Evolutionary conservation across 92 coral and sea anemone species (phyloP).

Genomic region (Parazoanthus swiftii): DNA sequence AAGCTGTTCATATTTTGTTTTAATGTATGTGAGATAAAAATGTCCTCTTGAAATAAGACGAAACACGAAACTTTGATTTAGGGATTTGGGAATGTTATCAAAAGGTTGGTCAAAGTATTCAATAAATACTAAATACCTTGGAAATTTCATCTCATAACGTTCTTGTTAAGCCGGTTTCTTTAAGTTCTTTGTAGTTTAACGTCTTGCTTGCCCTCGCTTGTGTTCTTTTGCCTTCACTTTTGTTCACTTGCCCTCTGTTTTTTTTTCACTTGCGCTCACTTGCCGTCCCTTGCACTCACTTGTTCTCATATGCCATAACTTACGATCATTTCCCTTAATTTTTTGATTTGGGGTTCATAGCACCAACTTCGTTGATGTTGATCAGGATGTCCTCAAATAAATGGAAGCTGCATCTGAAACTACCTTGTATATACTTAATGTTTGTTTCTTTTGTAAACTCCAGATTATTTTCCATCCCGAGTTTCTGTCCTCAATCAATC

Average conservation of each 20-base stretch:
- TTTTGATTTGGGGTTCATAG: too few species aligned
- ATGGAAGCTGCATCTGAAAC: neutral
- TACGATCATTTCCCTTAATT: neutral
- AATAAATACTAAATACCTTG: too few species aligned
- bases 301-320: neutral
- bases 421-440: neutral
- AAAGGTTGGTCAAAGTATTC: too few species aligned
- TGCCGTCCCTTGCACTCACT: neutral
- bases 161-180: neutral
- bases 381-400: neutral
- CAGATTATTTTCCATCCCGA: slow-evolving; percentile 96
- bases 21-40: too few species aligned
- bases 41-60: too few species aligned
- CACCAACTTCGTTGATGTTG: too few species aligned
- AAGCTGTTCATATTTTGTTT: too few species aligned
- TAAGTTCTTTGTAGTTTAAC: too few species aligned
- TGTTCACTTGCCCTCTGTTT: neutral
- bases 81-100: too few species aligned
- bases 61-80: too few species aligned
- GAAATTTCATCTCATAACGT: neutral
- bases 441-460: neutral
- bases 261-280: neutral
- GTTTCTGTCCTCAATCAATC: slow-evolving; percentile 90
- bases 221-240: neutral
- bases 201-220: neutral